phyloP scores from a whole-genome alignment of 1,140 invertebrate genomes.

The Aphelenchoides fujianensis region DNA sequence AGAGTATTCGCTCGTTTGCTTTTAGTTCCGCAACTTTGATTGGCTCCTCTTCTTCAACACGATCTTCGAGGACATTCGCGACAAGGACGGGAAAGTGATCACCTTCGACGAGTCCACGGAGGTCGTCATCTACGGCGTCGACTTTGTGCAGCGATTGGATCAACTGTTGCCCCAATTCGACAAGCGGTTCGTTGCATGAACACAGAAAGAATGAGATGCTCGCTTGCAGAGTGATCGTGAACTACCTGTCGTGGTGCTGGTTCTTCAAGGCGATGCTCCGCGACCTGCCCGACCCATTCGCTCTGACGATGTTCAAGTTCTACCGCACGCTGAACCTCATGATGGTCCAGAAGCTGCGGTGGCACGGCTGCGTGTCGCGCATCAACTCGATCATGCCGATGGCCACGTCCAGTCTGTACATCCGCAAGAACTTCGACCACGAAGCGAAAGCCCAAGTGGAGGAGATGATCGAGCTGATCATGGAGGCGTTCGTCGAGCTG shows the following conservation, averaged over 20 bases:
- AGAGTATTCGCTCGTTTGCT: neutral
- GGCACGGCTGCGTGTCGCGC: constrained; percentile 61
- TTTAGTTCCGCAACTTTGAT: constrained; percentile 54
- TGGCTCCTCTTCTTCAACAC: constrained; percentile 60
- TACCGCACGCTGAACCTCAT: constrained; percentile 60
- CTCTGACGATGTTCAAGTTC: constrained; percentile 62
- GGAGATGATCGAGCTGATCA: constrained; percentile 79
- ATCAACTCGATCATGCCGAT: constrained; percentile 61
- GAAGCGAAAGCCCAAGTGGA: constrained; percentile 62
- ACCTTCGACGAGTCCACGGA: constrained; percentile 55
- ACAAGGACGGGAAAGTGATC: constrained; percentile 38
- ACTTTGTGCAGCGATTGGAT: constrained; percentile 58
- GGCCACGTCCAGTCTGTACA: constrained; percentile 61
- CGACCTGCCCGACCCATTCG: constrained; percentile 61
- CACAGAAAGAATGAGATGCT: no score
- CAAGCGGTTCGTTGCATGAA: constrained; percentile 36
- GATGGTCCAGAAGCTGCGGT: constrained; percentile 60
- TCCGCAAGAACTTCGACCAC: constrained; percentile 61
- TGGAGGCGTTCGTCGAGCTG: constrained; percentile 82
- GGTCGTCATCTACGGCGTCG: constrained; percentile 60
- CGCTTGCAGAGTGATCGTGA: constrained; percentile 54
- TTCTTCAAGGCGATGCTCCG: constrained; percentile 60
- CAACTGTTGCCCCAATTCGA: constrained; percentile 54
- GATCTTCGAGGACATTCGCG: constrained; percentile 55
- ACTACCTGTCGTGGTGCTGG: constrained; percentile 61